Conservation (phyloP, 2,113 vertebrate species). For the Neodontobutis hainanensis region DNA sequence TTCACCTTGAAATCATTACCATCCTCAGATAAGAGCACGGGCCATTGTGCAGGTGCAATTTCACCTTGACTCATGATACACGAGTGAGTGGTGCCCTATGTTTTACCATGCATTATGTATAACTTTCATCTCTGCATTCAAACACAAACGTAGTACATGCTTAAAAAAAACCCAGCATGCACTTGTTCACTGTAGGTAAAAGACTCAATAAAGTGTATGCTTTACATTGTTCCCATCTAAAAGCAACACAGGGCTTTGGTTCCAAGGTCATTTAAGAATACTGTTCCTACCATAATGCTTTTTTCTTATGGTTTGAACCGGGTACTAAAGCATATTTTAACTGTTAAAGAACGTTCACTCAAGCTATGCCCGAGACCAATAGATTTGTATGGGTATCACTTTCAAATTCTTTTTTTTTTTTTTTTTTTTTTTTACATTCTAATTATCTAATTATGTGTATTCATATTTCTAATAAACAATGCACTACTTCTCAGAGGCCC, state of each 20-base stretch:
- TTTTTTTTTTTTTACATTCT: no score
- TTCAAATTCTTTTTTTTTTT: no score
- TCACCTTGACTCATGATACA: constrained; percentile 61
- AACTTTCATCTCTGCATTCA: constrained; percentile 33
- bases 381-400: no score
- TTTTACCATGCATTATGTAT: constrained; percentile 62
- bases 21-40: constrained; percentile 44
- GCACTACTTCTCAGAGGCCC: no score
- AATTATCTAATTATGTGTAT: no score
- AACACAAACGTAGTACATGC: constrained; percentile 24
- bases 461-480: no score
- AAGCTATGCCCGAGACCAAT: not conserved
- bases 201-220: constrained; percentile 26
- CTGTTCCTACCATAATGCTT: constrained; percentile 38
- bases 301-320: constrained; percentile 17
- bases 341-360: constrained; percentile 18
- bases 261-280: constrained; percentile 50
- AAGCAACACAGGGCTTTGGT: constrained; percentile 36
- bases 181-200: constrained; percentile 30
- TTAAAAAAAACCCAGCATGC: constrained; percentile 12
- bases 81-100: constrained; percentile 38
- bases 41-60: constrained; percentile 50
- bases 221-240: constrained; percentile 39
- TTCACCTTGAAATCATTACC: constrained; percentile 75
- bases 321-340: constrained; percentile 12